A percentile compares a stretch with the other conserved stretches of the same genome.
phyloP scores from a whole-genome alignment of 2,888 invertebrate species.

The Liopterus haemorrhoidalis region DNA sequence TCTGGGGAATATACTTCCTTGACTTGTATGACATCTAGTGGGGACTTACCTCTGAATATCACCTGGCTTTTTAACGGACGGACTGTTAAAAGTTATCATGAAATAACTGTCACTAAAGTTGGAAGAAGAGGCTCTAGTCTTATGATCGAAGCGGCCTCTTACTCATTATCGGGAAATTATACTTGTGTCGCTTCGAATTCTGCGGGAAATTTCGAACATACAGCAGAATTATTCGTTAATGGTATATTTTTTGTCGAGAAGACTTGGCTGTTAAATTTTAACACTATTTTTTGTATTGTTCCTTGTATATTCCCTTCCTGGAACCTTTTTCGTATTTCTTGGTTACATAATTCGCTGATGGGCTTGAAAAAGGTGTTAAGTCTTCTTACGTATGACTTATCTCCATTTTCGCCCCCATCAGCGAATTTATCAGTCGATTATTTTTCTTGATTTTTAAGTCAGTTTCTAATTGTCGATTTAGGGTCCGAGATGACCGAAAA shows the following conservation, averaged over 20 bases:
- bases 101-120: slow-evolving; percentile 52
- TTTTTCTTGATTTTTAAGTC: no score
- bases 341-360: no score
- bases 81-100: slow-evolving; percentile 47
- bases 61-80: slow-evolving; percentile 59
- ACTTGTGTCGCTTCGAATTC: slow-evolving; percentile 57
- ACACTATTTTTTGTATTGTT: no score
- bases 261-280: no score
- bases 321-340: no score
- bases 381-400: no score
- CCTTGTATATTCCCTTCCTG: no score
- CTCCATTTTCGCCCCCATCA: no score
- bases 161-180: slow-evolving; percentile 57
- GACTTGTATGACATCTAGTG: slow-evolving; percentile 54
- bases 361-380: no score
- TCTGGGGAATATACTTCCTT: slow-evolving; percentile 59
- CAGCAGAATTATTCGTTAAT: slow-evolving; percentile 54
- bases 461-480: no score
- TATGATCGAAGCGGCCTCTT: slow-evolving; percentile 57
- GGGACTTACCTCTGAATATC: slow-evolving; percentile 66
- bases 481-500: no score
- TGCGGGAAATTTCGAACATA: slow-evolving; percentile 53
- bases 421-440: no score
- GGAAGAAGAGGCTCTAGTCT: slow-evolving; percentile 60
- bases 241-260: slow-evolving; percentile 47